Evolutionary conservation across 2,797 vertebrate genomes (phyloP).

Genomic region (Phrynocephalus forsythii): DNA sequence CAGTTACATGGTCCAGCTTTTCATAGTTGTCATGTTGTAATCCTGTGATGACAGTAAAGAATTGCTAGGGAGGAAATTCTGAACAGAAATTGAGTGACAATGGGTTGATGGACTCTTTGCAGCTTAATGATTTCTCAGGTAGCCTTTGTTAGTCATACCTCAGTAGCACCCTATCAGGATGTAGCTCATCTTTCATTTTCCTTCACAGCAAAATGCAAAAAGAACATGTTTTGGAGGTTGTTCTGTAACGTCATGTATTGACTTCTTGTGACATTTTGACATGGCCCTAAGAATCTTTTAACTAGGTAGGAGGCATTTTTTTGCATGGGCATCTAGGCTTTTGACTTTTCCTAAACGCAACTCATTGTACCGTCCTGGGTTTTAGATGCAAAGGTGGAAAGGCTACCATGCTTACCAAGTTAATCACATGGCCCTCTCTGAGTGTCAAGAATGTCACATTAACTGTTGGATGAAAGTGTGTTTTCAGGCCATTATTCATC

Average conservation of each 20-base stretch:
- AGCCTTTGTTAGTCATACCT: background rate
- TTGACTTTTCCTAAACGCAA: background rate
- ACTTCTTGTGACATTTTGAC: background rate
- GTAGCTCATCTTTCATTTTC: background rate
- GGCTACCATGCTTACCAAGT: background rate
- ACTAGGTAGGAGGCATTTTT: constrained; percentile 1
- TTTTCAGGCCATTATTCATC: too few relatives aligned
- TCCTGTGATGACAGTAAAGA: too few relatives aligned
- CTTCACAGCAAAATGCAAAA: constrained; percentile 10
- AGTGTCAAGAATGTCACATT: constrained; percentile 17
- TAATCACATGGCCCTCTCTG: background rate
- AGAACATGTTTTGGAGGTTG: background rate
- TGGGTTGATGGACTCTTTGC: too few relatives aligned
- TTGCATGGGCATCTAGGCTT: background rate
- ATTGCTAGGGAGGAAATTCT: too few relatives aligned
- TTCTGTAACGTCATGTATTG: background rate
- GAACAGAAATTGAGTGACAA: too few relatives aligned
- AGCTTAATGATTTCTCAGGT: too few relatives aligned
- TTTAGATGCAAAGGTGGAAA: background rate
- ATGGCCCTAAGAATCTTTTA: background rate
- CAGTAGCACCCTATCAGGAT: background rate
- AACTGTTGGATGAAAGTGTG: background rate
- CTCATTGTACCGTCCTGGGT: background rate
- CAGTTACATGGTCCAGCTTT: too few relatives aligned
- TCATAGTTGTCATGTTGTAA: too few relatives aligned